Conservation (phyloP, 2,113 vertebrate species). For the Etheostoma spectabile region DNA sequence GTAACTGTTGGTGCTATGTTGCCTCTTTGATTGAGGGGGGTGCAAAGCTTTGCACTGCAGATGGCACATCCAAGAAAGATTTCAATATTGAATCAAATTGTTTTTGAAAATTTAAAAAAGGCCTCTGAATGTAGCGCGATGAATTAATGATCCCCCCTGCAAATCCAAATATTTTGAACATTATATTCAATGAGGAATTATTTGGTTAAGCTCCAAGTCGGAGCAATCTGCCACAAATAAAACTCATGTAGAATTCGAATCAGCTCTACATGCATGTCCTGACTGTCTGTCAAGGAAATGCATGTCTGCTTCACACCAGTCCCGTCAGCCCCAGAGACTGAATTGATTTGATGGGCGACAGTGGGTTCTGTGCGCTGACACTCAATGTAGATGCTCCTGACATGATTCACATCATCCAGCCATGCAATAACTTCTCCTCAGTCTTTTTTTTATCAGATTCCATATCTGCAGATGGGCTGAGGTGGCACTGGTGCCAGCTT, state of each 20-base stretch:
- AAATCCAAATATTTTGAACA: conserved; percentile 11
- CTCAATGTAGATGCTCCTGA: conserved; percentile 46
- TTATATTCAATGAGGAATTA: not conserved
- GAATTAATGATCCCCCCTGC: conserved; percentile 1
- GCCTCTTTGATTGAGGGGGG: conserved; percentile 58
- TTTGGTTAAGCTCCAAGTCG: not conserved
- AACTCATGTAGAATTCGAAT: conserved; percentile 7
- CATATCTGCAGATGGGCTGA: conserved; percentile 52
- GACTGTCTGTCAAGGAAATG: conserved; percentile 29
- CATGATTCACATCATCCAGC: conserved; percentile 44
- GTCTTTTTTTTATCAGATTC: conserved; percentile 54
- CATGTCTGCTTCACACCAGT: not conserved
- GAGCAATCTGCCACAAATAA: not conserved
- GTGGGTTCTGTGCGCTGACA: conserved; percentile 2
- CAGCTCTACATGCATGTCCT: not conserved
- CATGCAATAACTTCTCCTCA: conserved; percentile 49
- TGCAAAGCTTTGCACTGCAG: conserved; percentile 11
- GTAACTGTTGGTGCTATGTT: conserved; percentile 54
- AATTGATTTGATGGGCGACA: conserved; percentile 31
- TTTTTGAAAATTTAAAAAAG: not conserved
- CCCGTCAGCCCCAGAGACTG: not conserved
- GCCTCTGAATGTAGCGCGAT: not conserved
- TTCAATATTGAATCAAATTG: conserved; percentile 5
- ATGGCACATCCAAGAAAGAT: not conserved
- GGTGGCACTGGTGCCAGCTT: conserved; percentile 15